These are phyloP conservation scores for Pseudocheirus occidentalis DNA, from an alignment of 2,797 vertebrate genomes.

Conservation along the genomic window DNA sequence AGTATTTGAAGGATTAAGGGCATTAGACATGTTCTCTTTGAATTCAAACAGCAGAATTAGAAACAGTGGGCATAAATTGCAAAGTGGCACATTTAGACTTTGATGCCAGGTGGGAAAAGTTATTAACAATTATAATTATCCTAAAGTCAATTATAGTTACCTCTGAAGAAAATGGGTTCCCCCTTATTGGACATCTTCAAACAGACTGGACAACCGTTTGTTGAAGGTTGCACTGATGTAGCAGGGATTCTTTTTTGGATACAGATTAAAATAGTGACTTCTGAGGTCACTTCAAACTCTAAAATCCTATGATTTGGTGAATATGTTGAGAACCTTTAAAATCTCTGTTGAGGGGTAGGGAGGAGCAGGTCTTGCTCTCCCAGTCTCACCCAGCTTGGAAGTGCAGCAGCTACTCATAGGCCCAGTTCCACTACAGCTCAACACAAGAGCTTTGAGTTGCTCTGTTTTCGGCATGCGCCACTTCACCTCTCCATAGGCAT, in stretches of 20 bases:
- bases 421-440: background rate
- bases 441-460: background rate
- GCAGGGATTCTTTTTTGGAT: background rate
- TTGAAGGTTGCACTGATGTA: background rate
- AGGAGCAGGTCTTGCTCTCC: background rate
- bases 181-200: background rate
- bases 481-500: background rate
- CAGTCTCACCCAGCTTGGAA: background rate
- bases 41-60: background rate
- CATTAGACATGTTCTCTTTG: background rate
- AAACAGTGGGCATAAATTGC: background rate
- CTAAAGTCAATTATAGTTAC: background rate
- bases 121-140: background rate
- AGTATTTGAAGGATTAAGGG: background rate
- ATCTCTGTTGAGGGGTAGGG: accelerated
- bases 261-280: background rate
- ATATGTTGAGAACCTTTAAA: background rate
- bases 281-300: background rate
- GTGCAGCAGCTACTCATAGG: background rate
- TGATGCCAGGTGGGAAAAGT: background rate
- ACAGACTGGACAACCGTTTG: background rate
- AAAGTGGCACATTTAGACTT: background rate
- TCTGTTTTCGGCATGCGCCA: background rate
- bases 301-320: background rate
- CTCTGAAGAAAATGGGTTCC: background rate